Base-by-base conservation (phyloP, 1,140 invertebrate genomes). In the Drosophila novamexicana region DNA sequence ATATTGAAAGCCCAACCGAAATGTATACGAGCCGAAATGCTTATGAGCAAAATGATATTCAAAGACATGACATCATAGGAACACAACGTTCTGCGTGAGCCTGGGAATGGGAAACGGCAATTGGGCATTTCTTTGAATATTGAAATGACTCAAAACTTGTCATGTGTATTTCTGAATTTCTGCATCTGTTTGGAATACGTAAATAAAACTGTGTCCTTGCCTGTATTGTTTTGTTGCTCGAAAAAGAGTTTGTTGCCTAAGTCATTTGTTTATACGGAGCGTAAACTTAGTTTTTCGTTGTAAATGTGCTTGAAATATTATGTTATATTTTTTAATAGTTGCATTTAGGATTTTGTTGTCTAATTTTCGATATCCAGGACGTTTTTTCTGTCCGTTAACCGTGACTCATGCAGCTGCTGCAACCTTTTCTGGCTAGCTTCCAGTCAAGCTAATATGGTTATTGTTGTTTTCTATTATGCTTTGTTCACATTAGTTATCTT, bases 121-220 rank as follows among this genome's bases (percentile, higher is more conserved):
- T 88, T 82, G 83, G 74, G 71, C 68, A 79, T 82, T 88, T 88
- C 83, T 82, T 82, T 82, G 76, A 88, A 88, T 82, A 58, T 49
- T 39, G 62, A 44, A 65, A 67, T 77, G 76, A 82, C 69, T 86
- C 71, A 74, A 88, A 69, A 22, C 40, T 44, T 75, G 34, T 58
- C 54, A 42, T 69, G 64, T 50, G 63, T 72, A 63, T 69, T 44
- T 56, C 62, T 56, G 44, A 40, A 40, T 16, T 29, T 29, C 22
- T 29, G 22, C 36, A 9, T 52, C 3, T 16, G 29, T 14, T 34
- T 58, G 44, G 10, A 58, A 44, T 44, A 40, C 16, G 37, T 29
- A 29, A 53, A 45, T 34, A 54, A 16, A 18, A n/a, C 22, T 22
- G 42, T 61, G 64, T 57, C 70, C 70, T 67, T 74, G 71, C 65